Evolutionary conservation across 2,888 invertebrate genomes (phyloP), one percentile per base, ranked within the genome.

Genomic region (Tricholauxania praeusta): DNA sequence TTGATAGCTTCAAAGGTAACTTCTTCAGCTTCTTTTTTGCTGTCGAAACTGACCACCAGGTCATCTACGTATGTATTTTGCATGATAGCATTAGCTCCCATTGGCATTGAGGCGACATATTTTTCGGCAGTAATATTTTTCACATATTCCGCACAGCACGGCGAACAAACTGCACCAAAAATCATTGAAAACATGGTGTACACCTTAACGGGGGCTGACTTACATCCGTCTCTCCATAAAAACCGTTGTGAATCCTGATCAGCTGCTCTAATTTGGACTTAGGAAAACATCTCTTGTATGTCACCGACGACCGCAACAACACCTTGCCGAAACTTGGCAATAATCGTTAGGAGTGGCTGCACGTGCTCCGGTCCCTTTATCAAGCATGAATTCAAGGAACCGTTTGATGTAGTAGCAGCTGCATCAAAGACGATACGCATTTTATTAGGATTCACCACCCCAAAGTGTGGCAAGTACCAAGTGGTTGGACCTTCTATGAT

Each of bases 231-330:
- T 28, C 72, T 57, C 72, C 74, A 74, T 47, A 73, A 52, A 69
- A 74, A 80, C 19, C 80, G 55, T 73, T 82, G n/a, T n/a, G n/a
- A n/a, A n/a, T n/a, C n/a, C n/a, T n/a, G n/a, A 75, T 83, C 83
- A 39, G 75, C 72, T 19, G 75, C 59, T 1, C 65, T 39, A 1
- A 85, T 80, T 47, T 76, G 76, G 0, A 84, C 73, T 62, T 80
- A 82, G 8, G 81, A 74, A 71, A 83, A 84, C 83, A 85, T 84
- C 51, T 85, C 84, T 39, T 76, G 75, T 7, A 84, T 82, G 68
- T 84, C 83, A 0, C 78, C 82, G n/a, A n/a, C 79, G 1, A 83
- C 73, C 1, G 82, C 83, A 3, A 81, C 70, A 3, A 49, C 53
- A 2, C 76, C 75, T 71, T 80, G 78, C 47, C 83, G 75, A 68